These are phyloP conservation scores for Tachina grossa DNA, from an alignment of 2,888 invertebrate species.

Conservation along the genomic window DNA sequence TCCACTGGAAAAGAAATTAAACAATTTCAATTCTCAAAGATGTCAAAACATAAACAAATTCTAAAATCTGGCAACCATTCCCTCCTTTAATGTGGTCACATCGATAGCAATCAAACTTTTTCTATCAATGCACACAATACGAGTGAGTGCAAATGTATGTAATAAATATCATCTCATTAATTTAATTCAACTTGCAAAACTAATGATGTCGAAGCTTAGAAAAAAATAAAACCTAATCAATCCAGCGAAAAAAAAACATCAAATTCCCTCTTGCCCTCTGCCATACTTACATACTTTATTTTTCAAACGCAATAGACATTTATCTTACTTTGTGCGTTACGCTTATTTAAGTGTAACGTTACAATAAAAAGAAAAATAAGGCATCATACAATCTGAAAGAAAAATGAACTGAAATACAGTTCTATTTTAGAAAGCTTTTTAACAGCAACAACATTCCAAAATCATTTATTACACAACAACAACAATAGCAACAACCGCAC, in stretches of 20 bases:
- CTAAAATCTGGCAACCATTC: too few relatives aligned
- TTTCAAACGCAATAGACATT: slow-evolving; percentile 10
- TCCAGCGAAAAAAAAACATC: neutral
- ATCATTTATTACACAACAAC: slow-evolving; percentile 66
- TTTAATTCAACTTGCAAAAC: slow-evolving; percentile 39
- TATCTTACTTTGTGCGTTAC: slow-evolving; percentile 22
- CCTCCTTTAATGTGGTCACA: neutral
- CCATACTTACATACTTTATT: too few relatives aligned
- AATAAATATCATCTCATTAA: slow-evolving; percentile 44
- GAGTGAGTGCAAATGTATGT: neutral
- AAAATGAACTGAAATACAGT: neutral
- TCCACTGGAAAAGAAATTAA: too few relatives aligned
- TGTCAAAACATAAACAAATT: too few relatives aligned
- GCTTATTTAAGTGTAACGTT: slow-evolving; percentile 44
- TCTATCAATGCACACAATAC: neutral
- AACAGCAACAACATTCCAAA: slow-evolving; percentile 63
- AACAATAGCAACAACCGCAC: slow-evolving; percentile 39
- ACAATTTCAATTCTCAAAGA: too few relatives aligned
- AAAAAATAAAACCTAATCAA: slow-evolving; percentile 18
- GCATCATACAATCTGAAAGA: slow-evolving; percentile 15
- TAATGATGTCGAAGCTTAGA: neutral
- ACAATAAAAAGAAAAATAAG: neutral
- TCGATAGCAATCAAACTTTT: neutral
- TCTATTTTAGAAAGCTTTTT: slow-evolving; percentile 64
- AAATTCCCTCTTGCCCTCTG: neutral